phyloP scores from a whole-genome alignment of 2,888 invertebrate genomes.

The Stictocephala bisonia region DNA sequence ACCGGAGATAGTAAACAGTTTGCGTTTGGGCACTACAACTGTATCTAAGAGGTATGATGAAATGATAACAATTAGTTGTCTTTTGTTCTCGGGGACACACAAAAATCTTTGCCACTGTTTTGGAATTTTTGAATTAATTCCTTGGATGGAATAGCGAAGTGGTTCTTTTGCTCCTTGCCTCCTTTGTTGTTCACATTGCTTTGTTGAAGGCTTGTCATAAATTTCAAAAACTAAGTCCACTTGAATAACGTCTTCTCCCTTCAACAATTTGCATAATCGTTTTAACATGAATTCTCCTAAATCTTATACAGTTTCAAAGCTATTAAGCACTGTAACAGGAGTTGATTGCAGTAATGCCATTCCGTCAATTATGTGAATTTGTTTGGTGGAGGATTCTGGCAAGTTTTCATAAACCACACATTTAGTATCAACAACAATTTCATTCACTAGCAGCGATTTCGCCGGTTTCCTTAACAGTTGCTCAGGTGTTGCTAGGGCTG shows the following conservation, averaged over 20 bases:
- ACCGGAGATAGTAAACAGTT: not conserved
- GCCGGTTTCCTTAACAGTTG: slow-evolving; percentile 3
- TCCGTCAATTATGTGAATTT: slow-evolving; percentile 15
- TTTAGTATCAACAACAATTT: slow-evolving; percentile 24
- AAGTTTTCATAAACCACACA: slow-evolving; percentile 6
- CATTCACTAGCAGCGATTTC: slow-evolving; percentile 11
- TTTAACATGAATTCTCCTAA: slow-evolving; percentile 6
- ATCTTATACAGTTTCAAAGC: slow-evolving; percentile 14
- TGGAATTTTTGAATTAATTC: slow-evolving; percentile 9
- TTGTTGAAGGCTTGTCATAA: slow-evolving; percentile 29
- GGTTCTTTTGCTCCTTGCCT: slow-evolving; percentile 31
- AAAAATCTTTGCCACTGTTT: slow-evolving; percentile 7
- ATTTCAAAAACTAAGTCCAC: slow-evolving; percentile 18
- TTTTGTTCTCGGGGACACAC: slow-evolving; percentile 8
- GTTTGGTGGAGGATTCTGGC: not conserved
- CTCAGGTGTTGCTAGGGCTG: slow-evolving; percentile 22
- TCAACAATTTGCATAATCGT: not conserved
- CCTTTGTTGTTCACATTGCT: slow-evolving; percentile 32
- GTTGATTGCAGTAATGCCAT: slow-evolving; percentile 24
- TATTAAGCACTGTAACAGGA: slow-evolving; percentile 31
- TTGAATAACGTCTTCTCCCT: slow-evolving; percentile 20
- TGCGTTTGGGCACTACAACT: slow-evolving; percentile 19
- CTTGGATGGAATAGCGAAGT: slow-evolving; percentile 19
- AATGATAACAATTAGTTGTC: not conserved
- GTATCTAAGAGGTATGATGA: slow-evolving; percentile 12